Evolutionary conservation across 2,888 invertebrate species (phyloP).

Genomic region (Brenthis ino): DNA sequence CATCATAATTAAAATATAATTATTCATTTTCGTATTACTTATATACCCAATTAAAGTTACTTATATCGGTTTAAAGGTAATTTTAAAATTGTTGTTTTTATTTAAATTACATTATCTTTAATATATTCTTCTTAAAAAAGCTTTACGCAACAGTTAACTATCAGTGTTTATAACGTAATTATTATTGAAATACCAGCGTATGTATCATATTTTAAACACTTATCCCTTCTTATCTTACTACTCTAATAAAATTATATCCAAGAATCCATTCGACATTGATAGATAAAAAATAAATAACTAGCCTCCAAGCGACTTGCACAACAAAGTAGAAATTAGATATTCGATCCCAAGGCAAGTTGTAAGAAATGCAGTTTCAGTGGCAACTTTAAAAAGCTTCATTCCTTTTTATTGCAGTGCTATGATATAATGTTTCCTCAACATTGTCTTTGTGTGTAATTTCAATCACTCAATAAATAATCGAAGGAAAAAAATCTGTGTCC

Average conservation of each 20-base stretch:
- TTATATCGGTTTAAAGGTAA: too few species aligned
- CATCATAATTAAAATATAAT: too few species aligned
- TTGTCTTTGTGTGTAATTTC: not conserved
- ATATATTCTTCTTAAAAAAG: too few species aligned
- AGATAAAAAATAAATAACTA: slow-evolving; percentile 9
- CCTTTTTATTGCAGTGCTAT: slow-evolving; percentile 11
- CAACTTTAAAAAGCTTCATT: slow-evolving; percentile 17
- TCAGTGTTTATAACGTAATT: too few species aligned
- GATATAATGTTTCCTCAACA: slow-evolving; percentile 13
- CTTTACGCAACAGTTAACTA: too few species aligned
- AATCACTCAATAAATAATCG: slow-evolving; percentile 4
- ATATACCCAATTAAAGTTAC: too few species aligned
- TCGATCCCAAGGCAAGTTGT: slow-evolving; percentile 12
- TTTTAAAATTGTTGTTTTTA: too few species aligned
- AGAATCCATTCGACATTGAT: not conserved
- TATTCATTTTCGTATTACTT: too few species aligned
- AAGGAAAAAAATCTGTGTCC: not conserved
- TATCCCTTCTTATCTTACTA: not conserved
- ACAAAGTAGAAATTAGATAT: slow-evolving; percentile 30
- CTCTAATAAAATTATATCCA: not conserved
- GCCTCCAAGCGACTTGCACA: slow-evolving; percentile 10
- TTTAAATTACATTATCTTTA: too few species aligned
- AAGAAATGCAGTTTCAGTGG: slow-evolving; percentile 20
- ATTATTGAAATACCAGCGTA: not conserved
- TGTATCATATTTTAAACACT: not conserved